Evolutionary conservation across 2,113 vertebrate genomes (phyloP).

Genomic region (Atherinomorus stipes): DNA sequence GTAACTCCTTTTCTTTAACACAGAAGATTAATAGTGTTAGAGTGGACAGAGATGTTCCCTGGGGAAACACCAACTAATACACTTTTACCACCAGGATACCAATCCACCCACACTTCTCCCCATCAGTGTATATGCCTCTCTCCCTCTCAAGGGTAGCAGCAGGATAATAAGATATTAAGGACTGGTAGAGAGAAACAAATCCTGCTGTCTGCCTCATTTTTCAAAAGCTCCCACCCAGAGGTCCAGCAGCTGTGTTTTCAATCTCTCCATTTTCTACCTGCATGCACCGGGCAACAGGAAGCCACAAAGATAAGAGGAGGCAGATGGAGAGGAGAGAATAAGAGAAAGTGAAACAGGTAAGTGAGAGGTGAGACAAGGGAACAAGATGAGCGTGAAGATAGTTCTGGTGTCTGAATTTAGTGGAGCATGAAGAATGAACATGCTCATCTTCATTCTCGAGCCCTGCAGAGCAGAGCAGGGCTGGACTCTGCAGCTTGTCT

Average conservation of each 20-base stretch:
- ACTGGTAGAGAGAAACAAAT: conserved; percentile 54
- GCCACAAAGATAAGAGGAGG: conserved; percentile 8
- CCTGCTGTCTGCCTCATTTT: conserved; percentile 32
- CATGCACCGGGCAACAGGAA: neutral
- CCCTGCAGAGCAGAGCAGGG: conserved; percentile 24
- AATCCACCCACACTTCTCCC: conserved; percentile 48
- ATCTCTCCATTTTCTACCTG: conserved; percentile 28
- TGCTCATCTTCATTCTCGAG: conserved; percentile 57
- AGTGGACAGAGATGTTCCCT: conserved; percentile 35
- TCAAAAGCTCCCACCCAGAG: conserved; percentile 34
- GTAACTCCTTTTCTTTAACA: conserved; percentile 16
- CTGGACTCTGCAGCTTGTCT: conserved; percentile 18
- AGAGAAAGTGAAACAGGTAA: conserved; percentile 9
- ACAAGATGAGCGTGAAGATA: conserved; percentile 27
- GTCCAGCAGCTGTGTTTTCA: conserved; percentile 40
- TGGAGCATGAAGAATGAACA: conserved; percentile 49
- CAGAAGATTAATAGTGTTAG: conserved; percentile 33
- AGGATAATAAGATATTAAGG: conserved; percentile 60
- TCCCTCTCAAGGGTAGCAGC: conserved; percentile 41
- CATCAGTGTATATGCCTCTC: conserved; percentile 12
- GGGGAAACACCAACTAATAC: conserved; percentile 53
- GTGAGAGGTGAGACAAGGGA: conserved; percentile 22
- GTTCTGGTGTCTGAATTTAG: conserved; percentile 34
- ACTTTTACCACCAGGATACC: conserved; percentile 47
- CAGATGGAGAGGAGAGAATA: neutral